phyloP scores from a whole-genome alignment of 2,888 invertebrate genomes.

The Micoletzkya japonica region DNA sequence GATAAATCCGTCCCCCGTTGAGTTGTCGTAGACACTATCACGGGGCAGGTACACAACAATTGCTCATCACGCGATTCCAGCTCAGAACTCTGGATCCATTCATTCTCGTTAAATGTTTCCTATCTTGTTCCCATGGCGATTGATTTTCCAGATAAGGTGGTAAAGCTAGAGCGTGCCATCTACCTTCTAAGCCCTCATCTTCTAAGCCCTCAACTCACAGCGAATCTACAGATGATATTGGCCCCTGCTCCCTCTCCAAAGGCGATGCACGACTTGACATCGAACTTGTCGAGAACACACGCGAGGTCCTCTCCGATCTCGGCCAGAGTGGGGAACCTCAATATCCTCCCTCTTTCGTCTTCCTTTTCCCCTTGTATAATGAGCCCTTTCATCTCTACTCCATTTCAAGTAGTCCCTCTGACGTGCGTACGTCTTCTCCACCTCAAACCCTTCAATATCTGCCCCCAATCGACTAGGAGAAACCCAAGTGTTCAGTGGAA shows the following conservation, averaged over 20 bases:
- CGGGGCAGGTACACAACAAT: too few species aligned
- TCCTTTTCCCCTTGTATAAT: background rate
- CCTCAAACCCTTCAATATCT: background rate
- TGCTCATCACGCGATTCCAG: too few species aligned
- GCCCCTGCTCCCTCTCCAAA: slow-evolving; percentile 87
- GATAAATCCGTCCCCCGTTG: too few species aligned
- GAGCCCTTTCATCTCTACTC: background rate
- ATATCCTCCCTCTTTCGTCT: background rate
- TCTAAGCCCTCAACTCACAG: slow-evolving; percentile 66
- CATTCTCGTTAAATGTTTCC: background rate
- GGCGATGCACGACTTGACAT: slow-evolving; percentile 78
- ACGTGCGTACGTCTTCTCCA: background rate
- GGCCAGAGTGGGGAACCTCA: slow-evolving; percentile 78
- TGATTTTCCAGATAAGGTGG: background rate
- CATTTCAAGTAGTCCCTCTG: background rate
- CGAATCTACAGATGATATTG: slow-evolving; percentile 82
- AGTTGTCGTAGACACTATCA: too few species aligned
- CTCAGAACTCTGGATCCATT: too few species aligned
- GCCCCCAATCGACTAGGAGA: background rate
- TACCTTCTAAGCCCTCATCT: background rate
- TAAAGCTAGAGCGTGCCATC: background rate
- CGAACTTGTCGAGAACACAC: slow-evolving; percentile 80
- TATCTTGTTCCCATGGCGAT: background rate
- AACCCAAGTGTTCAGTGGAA: background rate
- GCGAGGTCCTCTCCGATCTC: slow-evolving; percentile 80